phyloP scores from a whole-genome alignment of 2,113 vertebrate genomes.

The Chamaea fasciata region DNA sequence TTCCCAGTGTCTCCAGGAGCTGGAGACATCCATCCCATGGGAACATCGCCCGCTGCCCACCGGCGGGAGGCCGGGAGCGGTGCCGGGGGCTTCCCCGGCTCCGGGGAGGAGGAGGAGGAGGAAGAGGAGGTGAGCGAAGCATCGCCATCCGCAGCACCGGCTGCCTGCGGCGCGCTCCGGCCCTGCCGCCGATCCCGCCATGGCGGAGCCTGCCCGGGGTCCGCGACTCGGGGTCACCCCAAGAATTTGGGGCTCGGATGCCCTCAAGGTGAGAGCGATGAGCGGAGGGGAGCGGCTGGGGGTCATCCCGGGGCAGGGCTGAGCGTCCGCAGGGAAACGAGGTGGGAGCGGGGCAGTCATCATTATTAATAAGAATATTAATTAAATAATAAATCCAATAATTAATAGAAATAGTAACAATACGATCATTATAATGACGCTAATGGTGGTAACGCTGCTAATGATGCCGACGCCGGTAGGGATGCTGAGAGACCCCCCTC shows the following conservation, averaged over 20 bases:
- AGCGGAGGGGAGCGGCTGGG: no score
- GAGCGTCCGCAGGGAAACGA: background rate
- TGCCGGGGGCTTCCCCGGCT: background rate
- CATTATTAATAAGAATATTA: background rate
- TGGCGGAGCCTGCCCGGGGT: background rate
- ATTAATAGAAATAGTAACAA: background rate
- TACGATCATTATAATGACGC: fast-evolving
- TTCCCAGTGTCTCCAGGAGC: fast-evolving
- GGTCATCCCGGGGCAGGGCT: background rate
- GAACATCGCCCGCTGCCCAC: background rate
- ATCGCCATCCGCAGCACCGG: background rate
- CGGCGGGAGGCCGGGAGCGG: background rate
- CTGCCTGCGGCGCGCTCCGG: background rate
- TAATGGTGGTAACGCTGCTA: background rate
- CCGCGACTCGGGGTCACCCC: background rate
- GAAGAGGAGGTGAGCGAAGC: background rate
- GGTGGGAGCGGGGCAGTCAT: background rate
- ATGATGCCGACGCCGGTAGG: fast-evolving
- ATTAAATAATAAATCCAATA: background rate
- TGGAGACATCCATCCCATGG: background rate
- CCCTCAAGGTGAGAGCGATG: background rate
- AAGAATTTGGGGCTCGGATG: background rate
- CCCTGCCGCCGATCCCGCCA: background rate
- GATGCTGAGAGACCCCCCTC: background rate
- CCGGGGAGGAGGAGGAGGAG: background rate